Percentiles rank a stretch among this genome's conserved stretches.
Conservation (phyloP, 1,140 invertebrate genomes). For the Diorhabda carinulata region DNA sequence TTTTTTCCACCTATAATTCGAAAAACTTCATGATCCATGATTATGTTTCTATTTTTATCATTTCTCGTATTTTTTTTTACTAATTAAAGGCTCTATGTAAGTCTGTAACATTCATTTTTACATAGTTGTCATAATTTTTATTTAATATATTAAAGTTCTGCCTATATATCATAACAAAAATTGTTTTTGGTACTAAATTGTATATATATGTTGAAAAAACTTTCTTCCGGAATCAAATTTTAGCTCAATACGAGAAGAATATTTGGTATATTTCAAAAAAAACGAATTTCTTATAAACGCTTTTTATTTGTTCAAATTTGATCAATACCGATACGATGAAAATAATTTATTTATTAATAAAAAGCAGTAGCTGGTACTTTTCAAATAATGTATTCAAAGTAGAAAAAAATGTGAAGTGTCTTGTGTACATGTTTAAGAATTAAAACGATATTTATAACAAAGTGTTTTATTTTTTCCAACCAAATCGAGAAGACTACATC, state of each 20-base stretch:
- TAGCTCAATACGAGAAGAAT: neutral
- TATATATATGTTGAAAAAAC: neutral
- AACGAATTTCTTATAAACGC: constrained; percentile 9
- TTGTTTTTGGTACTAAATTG: no score
- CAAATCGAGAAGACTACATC: no score
- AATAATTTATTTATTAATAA: constrained; percentile 10
- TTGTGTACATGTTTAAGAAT: constrained; percentile 42
- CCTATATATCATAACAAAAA: no score
- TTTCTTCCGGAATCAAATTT: neutral
- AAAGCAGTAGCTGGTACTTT: constrained; percentile 24
- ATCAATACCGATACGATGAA: constrained; percentile 7
- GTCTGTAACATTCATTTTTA: no score
- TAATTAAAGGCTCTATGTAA: no score
- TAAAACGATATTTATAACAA: constrained; percentile 33
- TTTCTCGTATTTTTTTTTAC: no score
- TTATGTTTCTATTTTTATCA: no score
- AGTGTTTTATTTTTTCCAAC: no score
- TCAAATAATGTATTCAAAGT: constrained; percentile 28
- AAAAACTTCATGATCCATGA: no score
- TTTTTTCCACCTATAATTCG: no score
- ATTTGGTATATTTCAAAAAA: neutral
- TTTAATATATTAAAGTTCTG: no score
- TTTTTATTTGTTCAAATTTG: constrained; percentile 18
- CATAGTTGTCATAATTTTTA: no score
- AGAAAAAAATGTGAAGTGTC: constrained; percentile 36